Percentiles rank a stretch among this genome's conserved stretches.
Evolutionary conservation across 2,797 vertebrate genomes (phyloP).

Genomic region (Galagoides demidoff): DNA sequence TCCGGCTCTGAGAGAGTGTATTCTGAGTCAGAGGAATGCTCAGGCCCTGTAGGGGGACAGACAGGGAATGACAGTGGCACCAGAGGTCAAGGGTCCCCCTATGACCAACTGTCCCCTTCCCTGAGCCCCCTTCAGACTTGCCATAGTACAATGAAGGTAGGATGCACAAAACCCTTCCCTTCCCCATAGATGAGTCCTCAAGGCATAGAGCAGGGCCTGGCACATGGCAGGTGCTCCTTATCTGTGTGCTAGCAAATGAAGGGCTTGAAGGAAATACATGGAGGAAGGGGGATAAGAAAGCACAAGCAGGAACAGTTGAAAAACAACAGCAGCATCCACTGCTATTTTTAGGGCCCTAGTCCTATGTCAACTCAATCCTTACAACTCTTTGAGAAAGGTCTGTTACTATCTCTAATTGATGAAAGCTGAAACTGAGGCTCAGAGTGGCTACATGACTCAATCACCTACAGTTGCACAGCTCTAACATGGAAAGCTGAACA

Average conservation of each 20-base stretch:
- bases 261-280: not conserved
- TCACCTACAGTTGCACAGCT: not conserved
- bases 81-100: not conserved
- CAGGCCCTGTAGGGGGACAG: conserved; percentile 54
- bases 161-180: not conserved
- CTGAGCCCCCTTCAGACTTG: not conserved
- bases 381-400: not conserved
- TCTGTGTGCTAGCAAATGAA: not conserved
- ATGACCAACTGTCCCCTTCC: not conserved
- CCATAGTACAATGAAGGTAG: too few relatives aligned
- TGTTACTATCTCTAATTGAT: not conserved
- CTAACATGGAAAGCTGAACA: not conserved
- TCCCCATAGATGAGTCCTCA: not conserved
- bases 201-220: not conserved
- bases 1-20: conserved; percentile 83
- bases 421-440: not conserved
- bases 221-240: not conserved
- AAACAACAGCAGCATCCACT: not conserved
- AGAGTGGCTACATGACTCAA: not conserved
- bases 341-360: not conserved
- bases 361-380: not conserved
- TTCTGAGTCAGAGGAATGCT: conserved; percentile 81
- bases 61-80: not conserved
- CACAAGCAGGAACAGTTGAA: not conserved
- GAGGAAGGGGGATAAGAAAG: not conserved